Base-by-base conservation (phyloP, 2,113 vertebrate genomes). In the Lycaon pictus region DNA sequence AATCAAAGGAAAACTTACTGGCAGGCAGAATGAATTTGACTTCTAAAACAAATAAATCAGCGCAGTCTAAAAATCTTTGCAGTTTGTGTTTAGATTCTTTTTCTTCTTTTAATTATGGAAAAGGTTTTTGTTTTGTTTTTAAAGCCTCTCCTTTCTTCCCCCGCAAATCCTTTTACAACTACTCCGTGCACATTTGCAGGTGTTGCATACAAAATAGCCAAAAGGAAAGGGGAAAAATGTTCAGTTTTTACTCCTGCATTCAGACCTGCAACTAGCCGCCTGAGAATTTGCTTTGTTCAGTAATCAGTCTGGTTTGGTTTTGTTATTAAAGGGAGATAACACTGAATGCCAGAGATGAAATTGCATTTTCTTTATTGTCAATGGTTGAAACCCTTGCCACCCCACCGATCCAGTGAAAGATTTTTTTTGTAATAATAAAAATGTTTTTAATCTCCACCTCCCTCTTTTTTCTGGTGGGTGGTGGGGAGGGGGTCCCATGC, bases 311-410 rank as follows among this genome's bases (percentile, higher is more conserved):
- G 94, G 80, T 74, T 95, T 96, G 97, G 98, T 97, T 92, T 97
- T 97, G 98, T 98, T 98, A 98, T 98, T 98, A 98, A 98, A 96
- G 11, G 82, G 11, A 98, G 97, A 93, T 97, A 97, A 97, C 85
- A 87, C 97, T 69, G 95, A 92, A 98, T 95, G 97, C 95, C 89
- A 96, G 71, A 97, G 98, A 98, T 96, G 95, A 97, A 98, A 98
- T 93, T 91, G 97, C 92, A 62, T 97, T 97, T 97, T 97, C 96
- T 53, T 94, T 94, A 86, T 96, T 90, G 98, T 91, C 90, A 69
- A 80, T 72, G 93, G 87, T 97, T 96, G 85, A 97, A 98, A 90
- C 96, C 94, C 91, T 85, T 94, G 77, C 95, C 88, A 94, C 84
- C 77, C 89, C 35, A 93, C 48, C 8, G 25, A 96, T 97, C 82